These are phyloP conservation scores for Micromussa lordhowensis DNA, from an alignment of 92 coral and sea anemone species.

Conservation along the genomic window DNA sequence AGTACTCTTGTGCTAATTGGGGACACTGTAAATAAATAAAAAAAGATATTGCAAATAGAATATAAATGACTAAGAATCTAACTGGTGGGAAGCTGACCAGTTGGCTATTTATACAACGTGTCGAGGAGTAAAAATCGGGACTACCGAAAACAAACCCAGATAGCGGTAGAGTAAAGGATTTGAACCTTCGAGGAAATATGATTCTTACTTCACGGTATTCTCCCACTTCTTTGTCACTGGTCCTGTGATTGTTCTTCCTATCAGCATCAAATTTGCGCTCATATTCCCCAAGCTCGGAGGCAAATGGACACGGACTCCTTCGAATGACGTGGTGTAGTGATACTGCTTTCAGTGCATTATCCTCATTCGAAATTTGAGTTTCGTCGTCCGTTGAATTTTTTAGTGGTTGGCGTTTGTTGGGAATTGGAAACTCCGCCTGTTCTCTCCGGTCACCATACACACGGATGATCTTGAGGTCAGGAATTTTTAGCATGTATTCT, in stretches of 20 bases:
- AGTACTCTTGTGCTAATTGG: too few species aligned
- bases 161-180: too few species aligned
- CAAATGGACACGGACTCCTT: conserved; percentile 55
- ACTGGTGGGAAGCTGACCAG: too few species aligned
- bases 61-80: too few species aligned
- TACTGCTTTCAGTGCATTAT: conserved; percentile 63
- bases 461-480: conserved; percentile 81
- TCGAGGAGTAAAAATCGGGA: too few species aligned
- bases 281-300: conserved; percentile 37
- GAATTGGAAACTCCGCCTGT: conserved; percentile 80
- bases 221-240: conserved; percentile 28
- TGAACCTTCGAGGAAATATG: not conserved
- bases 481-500: conserved; percentile 78
- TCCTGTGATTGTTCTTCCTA: conserved; percentile 7
- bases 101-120: too few species aligned
- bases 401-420: conserved; percentile 61
- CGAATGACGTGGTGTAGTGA: conserved; percentile 89
- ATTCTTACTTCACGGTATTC: conserved; percentile 56
- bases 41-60: too few species aligned
- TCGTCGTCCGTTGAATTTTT: conserved; percentile 56
- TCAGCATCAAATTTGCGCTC: conserved; percentile 52
- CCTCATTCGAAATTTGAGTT: conserved; percentile 41
- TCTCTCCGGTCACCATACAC: conserved; percentile 75
- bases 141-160: too few species aligned
- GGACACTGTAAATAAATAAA: too few species aligned